A percentile compares a stretch with the other conserved stretches of the same genome.
Evolutionary conservation across 2,113 vertebrate genomes (phyloP).

Genomic region (Pseudorasbora parva): DNA sequence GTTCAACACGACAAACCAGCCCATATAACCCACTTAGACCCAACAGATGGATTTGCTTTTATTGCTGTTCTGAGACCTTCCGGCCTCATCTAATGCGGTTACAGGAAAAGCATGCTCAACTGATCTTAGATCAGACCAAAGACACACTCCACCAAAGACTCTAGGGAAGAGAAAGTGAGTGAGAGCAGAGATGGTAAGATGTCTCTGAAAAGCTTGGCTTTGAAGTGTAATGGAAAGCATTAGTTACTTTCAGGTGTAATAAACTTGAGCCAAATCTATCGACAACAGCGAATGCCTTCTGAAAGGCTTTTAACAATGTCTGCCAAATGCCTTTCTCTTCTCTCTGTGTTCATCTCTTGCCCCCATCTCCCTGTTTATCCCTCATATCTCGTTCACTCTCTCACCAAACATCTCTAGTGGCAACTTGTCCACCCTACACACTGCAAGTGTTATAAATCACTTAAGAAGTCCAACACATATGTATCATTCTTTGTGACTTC

Average conservation of each 20-base stretch:
- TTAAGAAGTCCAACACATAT: slow-evolving; percentile 17
- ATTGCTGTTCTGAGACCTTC: slow-evolving; percentile 16
- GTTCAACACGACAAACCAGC: slow-evolving; percentile 38
- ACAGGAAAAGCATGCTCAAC: background rate
- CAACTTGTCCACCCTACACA: slow-evolving; percentile 31
- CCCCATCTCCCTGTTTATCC: background rate
- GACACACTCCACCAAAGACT: background rate
- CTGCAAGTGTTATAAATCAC: slow-evolving; percentile 16
- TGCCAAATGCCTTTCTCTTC: slow-evolving; percentile 34
- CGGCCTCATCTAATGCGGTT: slow-evolving; percentile 2
- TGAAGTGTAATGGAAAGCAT: slow-evolving; percentile 55
- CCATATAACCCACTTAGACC: slow-evolving; percentile 28
- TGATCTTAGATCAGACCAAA: slow-evolving; percentile 34
- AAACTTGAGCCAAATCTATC: slow-evolving; percentile 48
- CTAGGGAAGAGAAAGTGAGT: background rate
- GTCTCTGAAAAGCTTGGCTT: slow-evolving; percentile 44
- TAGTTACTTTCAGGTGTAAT: slow-evolving; percentile 53
- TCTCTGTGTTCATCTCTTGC: background rate
- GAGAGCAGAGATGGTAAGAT: slow-evolving; percentile 15
- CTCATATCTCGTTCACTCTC: background rate
- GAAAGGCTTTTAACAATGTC: slow-evolving; percentile 54
- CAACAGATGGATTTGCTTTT: slow-evolving; percentile 10
- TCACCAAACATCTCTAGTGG: slow-evolving; percentile 10
- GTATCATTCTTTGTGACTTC: slow-evolving; percentile 23
- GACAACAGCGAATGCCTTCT: slow-evolving; percentile 50